Conservation (phyloP, 1,140 invertebrate species). For the Drosophila rhopaloa region DNA sequence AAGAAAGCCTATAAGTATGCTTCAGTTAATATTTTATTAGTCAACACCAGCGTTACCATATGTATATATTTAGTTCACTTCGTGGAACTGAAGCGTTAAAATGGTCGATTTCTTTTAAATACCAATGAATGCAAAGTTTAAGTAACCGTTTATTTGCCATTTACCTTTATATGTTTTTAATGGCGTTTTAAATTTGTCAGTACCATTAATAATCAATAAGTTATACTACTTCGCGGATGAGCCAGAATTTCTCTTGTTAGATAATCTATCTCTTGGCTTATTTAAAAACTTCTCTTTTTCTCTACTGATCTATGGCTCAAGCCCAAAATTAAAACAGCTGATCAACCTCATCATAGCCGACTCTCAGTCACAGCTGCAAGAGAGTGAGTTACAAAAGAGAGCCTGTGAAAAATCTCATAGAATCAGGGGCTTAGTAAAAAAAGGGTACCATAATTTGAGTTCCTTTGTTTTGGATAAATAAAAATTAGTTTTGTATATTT, state of each 20-base stretch:
- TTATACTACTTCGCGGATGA: no score
- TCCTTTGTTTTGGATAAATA: no score
- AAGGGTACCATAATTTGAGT: background rate
- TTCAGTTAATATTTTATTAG: background rate
- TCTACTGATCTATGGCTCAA: slow-evolving; percentile 15
- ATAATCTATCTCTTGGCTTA: background rate
- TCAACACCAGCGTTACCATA: slow-evolving; percentile 1
- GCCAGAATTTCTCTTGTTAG: background rate
- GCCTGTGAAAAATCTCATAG: background rate
- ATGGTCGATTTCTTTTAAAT: background rate
- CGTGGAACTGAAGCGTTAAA: slow-evolving; percentile 1
- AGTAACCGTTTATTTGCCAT: slow-evolving; percentile 1
- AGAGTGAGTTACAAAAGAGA: slow-evolving; percentile 15
- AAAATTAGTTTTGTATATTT: no score
- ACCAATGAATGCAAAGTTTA: background rate
- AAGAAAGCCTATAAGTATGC: slow-evolving; percentile 29
- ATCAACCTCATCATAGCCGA: slow-evolving; percentile 26
- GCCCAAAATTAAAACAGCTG: slow-evolving; percentile 36
- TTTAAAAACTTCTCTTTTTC: background rate
- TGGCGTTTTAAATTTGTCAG: accelerated
- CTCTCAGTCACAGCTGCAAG: slow-evolving; percentile 14
- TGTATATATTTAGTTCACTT: background rate
- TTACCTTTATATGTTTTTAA: background rate
- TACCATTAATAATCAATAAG: background rate
- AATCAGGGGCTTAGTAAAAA: slow-evolving; percentile 8